Conservation (phyloP, 2,888 invertebrate genomes). For the Timema cristinae region DNA sequence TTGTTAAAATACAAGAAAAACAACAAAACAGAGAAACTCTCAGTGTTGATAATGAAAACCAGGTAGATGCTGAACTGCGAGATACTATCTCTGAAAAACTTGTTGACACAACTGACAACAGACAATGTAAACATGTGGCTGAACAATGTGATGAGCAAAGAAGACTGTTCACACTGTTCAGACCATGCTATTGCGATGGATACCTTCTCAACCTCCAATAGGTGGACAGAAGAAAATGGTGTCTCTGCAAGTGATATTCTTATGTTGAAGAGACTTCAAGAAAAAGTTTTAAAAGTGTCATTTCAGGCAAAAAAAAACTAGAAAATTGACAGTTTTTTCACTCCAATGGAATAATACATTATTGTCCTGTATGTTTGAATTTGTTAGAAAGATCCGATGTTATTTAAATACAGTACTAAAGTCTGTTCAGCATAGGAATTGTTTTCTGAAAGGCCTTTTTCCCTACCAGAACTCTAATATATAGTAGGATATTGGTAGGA, state of each 20-base stretch:
- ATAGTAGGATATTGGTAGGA: too few relatives aligned
- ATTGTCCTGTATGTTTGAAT: conserved; percentile 5
- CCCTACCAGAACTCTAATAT: too few relatives aligned
- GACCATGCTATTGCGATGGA: conserved; percentile 15
- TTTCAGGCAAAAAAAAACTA: background rate
- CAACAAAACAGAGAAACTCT: background rate
- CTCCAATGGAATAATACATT: background rate
- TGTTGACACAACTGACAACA: conserved; percentile 1
- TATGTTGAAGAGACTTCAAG: background rate
- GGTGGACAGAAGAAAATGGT: conserved; percentile 4
- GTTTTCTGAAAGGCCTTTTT: background rate
- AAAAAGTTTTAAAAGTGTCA: conserved; percentile 5
- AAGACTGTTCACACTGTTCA: background rate
- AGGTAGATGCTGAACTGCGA: background rate
- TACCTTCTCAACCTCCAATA: background rate
- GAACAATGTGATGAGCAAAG: background rate
- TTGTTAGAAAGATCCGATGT: conserved; percentile 7
- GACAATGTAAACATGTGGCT: background rate
- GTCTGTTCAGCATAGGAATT: background rate
- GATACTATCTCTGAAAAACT: background rate
- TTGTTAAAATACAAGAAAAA: background rate
- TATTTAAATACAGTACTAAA: background rate
- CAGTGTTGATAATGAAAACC: background rate
- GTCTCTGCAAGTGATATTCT: conserved; percentile 11
- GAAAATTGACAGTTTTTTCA: background rate